These are phyloP conservation scores for Belgica antarctica DNA, from an alignment of 2,888 invertebrate genomes.

Conservation along the genomic window DNA sequence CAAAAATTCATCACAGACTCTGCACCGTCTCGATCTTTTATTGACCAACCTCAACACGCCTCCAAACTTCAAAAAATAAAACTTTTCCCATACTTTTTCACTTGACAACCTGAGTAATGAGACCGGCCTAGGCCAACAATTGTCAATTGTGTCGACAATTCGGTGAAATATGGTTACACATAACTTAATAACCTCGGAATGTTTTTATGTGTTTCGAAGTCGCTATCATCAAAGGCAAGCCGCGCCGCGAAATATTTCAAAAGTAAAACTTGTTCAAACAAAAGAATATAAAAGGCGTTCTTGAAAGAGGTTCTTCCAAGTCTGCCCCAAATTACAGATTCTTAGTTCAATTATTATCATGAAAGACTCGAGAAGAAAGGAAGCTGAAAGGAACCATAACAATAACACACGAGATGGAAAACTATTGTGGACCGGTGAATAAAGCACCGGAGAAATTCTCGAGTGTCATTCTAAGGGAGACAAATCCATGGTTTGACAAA, in stretches of 20 bases:
- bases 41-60: no score
- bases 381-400: neutral
- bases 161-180: conserved; percentile 23
- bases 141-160: neutral
- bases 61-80: no score
- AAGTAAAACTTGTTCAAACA: neutral
- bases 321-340: neutral
- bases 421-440: neutral
- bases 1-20: no score
- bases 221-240: conserved; percentile 14
- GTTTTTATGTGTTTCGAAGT: neutral
- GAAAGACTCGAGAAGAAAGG: neutral
- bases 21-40: no score
- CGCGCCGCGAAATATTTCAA: conserved; percentile 19
- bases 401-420: neutral
- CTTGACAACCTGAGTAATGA: neutral
- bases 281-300: conserved; percentile 1
- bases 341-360: neutral
- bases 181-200: conserved; percentile 33
- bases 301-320: neutral
- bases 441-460: neutral
- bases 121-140: neutral
- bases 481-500: conserved; percentile 21
- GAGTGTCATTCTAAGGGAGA: neutral
- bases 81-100: no score